Evolutionary conservation across 2,888 invertebrate species (phyloP).

Genomic region (Eupithecia abbreviata): DNA sequence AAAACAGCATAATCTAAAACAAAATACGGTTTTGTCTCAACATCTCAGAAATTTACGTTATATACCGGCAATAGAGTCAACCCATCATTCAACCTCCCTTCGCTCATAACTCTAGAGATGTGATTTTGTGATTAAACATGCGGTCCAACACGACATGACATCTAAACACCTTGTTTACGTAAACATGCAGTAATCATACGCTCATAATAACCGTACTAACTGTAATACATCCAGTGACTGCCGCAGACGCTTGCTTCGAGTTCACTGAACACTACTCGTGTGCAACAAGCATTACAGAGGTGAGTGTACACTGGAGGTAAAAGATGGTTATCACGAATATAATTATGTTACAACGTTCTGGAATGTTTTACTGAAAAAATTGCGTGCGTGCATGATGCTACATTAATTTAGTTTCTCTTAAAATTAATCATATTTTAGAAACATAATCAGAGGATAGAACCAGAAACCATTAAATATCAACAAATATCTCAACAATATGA

Average conservation of each 20-base stretch:
- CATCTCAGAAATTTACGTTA: neutral
- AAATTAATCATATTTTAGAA: neutral
- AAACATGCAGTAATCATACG: conserved; percentile 32
- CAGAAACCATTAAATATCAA: neutral
- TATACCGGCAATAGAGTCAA: neutral
- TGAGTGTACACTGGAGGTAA: conserved; percentile 29
- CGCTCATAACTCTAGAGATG: neutral
- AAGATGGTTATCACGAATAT: conserved; percentile 22
- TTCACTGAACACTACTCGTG: conserved; percentile 54
- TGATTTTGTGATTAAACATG: conserved; percentile 19
- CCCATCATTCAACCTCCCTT: neutral
- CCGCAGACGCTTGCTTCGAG: conserved; percentile 51
- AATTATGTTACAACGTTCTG: conserved; percentile 10
- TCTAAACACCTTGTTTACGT: conserved; percentile 31
- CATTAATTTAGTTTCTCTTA: neutral
- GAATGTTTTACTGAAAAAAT: neutral
- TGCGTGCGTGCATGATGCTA: neutral
- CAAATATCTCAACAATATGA: neutral
- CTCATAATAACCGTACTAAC: conserved; percentile 40
- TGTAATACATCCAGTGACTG: conserved; percentile 36
- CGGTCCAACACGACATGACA: conserved; percentile 21
- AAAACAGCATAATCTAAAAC: neutral
- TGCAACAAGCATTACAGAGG: conserved; percentile 53
- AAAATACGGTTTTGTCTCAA: neutral
- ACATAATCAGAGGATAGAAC: too few relatives aligned